Percentiles rank a stretch among this genome's conserved stretches.
Evolutionary conservation across 1,140 invertebrate genomes (phyloP).

Genomic region (Nephila pilipes): DNA sequence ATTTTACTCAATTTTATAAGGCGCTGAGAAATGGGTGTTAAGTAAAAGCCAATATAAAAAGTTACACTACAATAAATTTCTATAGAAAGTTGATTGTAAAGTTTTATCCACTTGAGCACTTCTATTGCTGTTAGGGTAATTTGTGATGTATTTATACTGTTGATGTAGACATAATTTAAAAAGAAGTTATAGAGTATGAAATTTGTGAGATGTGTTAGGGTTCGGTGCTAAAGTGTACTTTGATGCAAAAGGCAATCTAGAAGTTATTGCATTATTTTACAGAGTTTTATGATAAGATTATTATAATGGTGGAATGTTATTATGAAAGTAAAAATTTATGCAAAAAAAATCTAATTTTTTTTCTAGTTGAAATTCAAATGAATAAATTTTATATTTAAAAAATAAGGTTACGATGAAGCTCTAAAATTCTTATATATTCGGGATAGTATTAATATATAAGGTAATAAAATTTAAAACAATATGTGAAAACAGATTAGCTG

Average conservation of each 20-base stretch:
- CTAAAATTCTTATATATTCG: too few relatives aligned
- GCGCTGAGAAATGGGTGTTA: slow-evolving; percentile 44
- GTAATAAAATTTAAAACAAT: too few relatives aligned
- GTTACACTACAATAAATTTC: slow-evolving; percentile 72
- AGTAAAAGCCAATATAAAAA: slow-evolving; percentile 36
- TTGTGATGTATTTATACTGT: slow-evolving; percentile 75
- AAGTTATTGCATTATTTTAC: slow-evolving; percentile 42
- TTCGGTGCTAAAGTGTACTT: slow-evolving; percentile 65
- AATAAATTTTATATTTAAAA: background rate
- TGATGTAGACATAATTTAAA: slow-evolving; percentile 69
- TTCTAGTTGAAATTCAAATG: background rate
- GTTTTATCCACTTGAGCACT: slow-evolving; percentile 73
- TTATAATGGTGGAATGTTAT: background rate
- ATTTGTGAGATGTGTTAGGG: slow-evolving; percentile 63
- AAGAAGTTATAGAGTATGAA: slow-evolving; percentile 57
- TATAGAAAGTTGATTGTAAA: slow-evolving; percentile 75
- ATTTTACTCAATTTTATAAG: slow-evolving; percentile 75
- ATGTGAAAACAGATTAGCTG: too few relatives aligned
- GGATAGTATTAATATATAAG: too few relatives aligned
- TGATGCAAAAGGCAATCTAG: slow-evolving; percentile 52
- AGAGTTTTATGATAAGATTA: slow-evolving; percentile 22
- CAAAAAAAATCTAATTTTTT: background rate
- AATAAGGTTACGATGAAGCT: too few relatives aligned
- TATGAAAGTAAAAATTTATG: background rate
- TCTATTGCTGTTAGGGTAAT: slow-evolving; percentile 74